Evolutionary conservation across 2,113 vertebrate genomes (phyloP).

Genomic region (Sylvia atricapilla): DNA sequence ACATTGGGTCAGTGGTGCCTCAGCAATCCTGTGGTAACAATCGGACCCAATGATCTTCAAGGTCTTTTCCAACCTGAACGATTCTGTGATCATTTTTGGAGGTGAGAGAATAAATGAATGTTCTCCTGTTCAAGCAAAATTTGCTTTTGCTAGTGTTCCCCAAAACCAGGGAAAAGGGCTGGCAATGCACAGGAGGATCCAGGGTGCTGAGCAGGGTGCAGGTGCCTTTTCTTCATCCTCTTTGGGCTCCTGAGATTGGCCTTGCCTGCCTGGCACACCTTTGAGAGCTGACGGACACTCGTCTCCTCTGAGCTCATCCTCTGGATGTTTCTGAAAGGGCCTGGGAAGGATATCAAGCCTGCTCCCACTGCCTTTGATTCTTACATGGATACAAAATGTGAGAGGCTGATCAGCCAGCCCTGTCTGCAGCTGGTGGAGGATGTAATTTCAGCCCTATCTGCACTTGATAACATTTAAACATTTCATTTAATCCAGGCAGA

Average conservation of each 20-base stretch:
- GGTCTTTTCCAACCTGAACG: not conserved
- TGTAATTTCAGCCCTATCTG: not conserved
- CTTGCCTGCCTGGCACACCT: not conserved
- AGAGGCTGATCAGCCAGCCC: not conserved
- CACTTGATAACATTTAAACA: not conserved
- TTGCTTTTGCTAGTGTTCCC: rapidly evolving
- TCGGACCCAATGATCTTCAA: not conserved
- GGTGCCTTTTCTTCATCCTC: not conserved
- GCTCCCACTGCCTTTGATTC: not conserved
- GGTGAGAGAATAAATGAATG: not conserved
- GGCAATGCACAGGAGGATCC: not conserved
- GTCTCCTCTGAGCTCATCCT: not conserved
- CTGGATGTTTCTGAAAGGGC: not conserved
- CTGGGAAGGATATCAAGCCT: not conserved
- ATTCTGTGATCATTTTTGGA: not conserved
- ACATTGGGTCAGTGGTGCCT: not conserved
- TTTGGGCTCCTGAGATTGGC: not conserved
- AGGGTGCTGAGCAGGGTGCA: not conserved
- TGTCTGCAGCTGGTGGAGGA: not conserved
- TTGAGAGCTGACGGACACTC: not conserved
- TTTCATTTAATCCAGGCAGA: not conserved
- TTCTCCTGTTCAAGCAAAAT: not conserved
- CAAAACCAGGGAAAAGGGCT: not conserved
- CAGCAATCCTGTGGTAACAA: rapidly evolving
- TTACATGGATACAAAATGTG: not conserved